Evolutionary conservation across 2,888 invertebrate species (phyloP), one percentile per base, ranked within the genome.

Genomic region (Omphaloscelis lunosa): DNA sequence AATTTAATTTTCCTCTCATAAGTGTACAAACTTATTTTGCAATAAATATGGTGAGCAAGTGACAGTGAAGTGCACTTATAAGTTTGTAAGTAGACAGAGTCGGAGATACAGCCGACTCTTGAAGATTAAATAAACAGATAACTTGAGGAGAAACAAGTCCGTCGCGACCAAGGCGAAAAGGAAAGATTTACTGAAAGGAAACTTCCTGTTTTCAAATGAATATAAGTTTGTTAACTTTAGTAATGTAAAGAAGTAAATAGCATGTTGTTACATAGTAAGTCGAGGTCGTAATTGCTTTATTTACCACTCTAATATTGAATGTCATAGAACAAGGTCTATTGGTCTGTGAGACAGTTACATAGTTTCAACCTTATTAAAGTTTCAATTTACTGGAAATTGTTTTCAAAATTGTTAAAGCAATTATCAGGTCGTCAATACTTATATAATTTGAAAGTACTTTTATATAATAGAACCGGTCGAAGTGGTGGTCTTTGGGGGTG

Each of bases 21-120:
- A 72, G 20, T 61, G 48, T 34, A 15, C 41, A 51, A 80, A 61
- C 20, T 62, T 51, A 51, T 62, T 58, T 56, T 23, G 29, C 51
- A 62, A 58, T 62, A 53, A 70, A 62, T 62, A 51, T n/a, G 7
- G 39, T 34, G 48, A 51, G 5, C 12, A 23, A n/a, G 56, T 34
- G 61, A 72, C 77, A 27, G 29, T 27, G 45, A 53, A 66, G 56
- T 72, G 72, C 77, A 82, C 69, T 81, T 68, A 29, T 27, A 58
- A 82, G 66, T 78, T 59, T 17, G 7, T 56, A 27, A 53, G 65
- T n/a, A 53, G 56, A 48, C 2, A 58, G 27, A 27, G 27, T 27
- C 1, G 27, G 11, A 63, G 62, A 56, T 17, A 48, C 59, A 7
- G 15, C 59, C n/a, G 15, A 34, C 29, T 51, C 29, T 20, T 41